Base-by-base conservation (phyloP, 2,113 vertebrate genomes). In the Grallaria varia region DNA sequence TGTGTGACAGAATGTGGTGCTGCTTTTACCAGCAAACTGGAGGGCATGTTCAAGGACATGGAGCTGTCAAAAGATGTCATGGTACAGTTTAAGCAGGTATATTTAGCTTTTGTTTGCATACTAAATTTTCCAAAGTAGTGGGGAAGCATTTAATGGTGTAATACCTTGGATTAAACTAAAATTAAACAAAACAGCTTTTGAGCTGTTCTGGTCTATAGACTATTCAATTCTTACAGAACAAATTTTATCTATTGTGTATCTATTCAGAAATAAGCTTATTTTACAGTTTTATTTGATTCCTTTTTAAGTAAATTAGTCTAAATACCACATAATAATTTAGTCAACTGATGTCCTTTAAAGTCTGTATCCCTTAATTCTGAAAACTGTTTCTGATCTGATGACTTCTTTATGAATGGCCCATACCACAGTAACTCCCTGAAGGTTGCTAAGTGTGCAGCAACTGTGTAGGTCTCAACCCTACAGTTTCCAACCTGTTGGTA, bases 1-100 rank as follows among this genome's bases (percentile, higher is more conserved):
- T 33, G 1, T 93, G 28, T 85, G 63, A 87, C 95, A 98, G 98
- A 98, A 97, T 98, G 98, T 24, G 98, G 98, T 0, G 98, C 98
- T 28, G 98, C 98, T n/a, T 98, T 98, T 92, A 98, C 98, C 93
- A 98, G 98, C 97, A 98, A 98, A 96, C 86, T 98, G 87, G 98
- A 98, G 85, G 98, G 98, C 53, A 98, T 98, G 98, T 98, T 98
- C 95, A 98, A 98, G 96, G 98, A 98, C 94, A 98, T 98, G 98
- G 98, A 98, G 64, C 97, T 98, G 47, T 98, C 98, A 59, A 98
- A 98, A 95, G 98, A 98, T 82, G 97, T 98, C 89, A 98, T 98
- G 98, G 95, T 98, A 52, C 98, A 98, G 67, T 98, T 98, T 95
- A 98, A 98, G 82, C 98, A 98, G 98, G 98, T 98, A 97, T 69